A percentile compares a stretch with the other conserved stretches of the same genome.
These are phyloP conservation scores for Phyllostomus hastatus DNA, from an alignment of 2,113 vertebrate genomes.

Conservation along the genomic window DNA sequence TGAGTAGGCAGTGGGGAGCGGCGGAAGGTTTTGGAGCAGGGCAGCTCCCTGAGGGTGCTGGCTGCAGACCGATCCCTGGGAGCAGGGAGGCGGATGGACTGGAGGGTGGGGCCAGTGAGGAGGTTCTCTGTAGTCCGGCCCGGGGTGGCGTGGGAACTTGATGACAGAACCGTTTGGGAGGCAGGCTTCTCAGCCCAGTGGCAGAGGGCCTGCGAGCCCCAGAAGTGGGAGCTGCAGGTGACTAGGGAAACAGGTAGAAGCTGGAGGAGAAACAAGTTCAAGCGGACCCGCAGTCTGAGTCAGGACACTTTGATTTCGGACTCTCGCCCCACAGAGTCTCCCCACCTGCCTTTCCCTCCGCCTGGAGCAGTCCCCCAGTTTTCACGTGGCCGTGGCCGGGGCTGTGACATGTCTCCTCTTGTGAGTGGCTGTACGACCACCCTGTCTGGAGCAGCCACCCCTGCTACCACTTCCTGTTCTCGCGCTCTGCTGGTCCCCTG, in stretches of 20 bases:
- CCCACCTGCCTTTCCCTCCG: rapidly evolving
- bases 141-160: no score
- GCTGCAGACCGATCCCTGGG: neutral
- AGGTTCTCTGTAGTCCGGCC: rapidly evolving
- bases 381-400: neutral
- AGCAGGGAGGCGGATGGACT: neutral
- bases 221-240: neutral
- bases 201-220: rapidly evolving
- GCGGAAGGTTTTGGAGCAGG: neutral
- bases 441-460: neutral
- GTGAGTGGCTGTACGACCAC: no score
- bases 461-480: no score
- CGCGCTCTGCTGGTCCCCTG: rapidly evolving
- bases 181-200: neutral
- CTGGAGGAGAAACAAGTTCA: neutral
- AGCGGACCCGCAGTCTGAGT: neutral
- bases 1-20: neutral
- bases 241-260: neutral
- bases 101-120: neutral
- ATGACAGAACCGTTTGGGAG: neutral
- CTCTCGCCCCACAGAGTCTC: rapidly evolving
- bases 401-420: neutral
- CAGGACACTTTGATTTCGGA: rapidly evolving
- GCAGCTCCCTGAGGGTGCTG: neutral
- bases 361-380: neutral